These are phyloP conservation scores for Camponotus floridanus DNA, from an alignment of 1,140 invertebrate genomes.

Conservation along the genomic window DNA sequence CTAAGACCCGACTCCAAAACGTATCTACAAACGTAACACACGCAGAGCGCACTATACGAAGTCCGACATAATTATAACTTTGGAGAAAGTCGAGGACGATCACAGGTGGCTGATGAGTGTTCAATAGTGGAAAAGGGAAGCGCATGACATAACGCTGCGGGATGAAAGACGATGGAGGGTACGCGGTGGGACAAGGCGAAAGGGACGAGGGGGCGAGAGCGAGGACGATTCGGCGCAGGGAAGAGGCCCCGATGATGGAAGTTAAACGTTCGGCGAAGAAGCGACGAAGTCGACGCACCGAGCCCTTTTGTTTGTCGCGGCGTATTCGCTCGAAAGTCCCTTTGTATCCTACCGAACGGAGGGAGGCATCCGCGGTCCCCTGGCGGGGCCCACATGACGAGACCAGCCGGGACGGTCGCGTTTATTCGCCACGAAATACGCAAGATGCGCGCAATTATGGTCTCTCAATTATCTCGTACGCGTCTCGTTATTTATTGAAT, in stretches of 20 bases:
- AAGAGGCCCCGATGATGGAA: slow-evolving; percentile 67
- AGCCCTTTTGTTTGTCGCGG: slow-evolving; percentile 79
- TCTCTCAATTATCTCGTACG: slow-evolving; percentile 83
- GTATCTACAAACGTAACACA: slow-evolving; percentile 34
- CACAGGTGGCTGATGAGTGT: slow-evolving; percentile 83
- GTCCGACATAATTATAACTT: slow-evolving; percentile 65
- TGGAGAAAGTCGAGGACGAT: slow-evolving; percentile 73
- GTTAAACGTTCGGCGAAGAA: slow-evolving; percentile 75
- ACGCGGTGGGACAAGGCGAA: slow-evolving; percentile 13
- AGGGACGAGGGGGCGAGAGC: slow-evolving; percentile 9
- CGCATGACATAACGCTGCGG: slow-evolving; percentile 38
- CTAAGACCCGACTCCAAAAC: slow-evolving; percentile 5
- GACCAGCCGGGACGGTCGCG: slow-evolving; percentile 63
- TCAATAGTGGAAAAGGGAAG: slow-evolving; percentile 71
- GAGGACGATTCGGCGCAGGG: slow-evolving; percentile 44
- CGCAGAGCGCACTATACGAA: slow-evolving; percentile 45
- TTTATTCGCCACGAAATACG: slow-evolving; percentile 75
- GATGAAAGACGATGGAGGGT: slow-evolving; percentile 34
- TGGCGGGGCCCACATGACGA: slow-evolving; percentile 78
- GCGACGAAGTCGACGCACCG: slow-evolving; percentile 70
- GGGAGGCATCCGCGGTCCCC: slow-evolving; percentile 58
- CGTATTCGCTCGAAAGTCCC: slow-evolving; percentile 77
- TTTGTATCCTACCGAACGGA: slow-evolving; percentile 69
- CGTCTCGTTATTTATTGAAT: slow-evolving; percentile 83
- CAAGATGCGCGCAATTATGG: slow-evolving; percentile 82